Evolutionary conservation across 2,113 vertebrate genomes (phyloP).

Genomic region (Cygnus atratus): DNA sequence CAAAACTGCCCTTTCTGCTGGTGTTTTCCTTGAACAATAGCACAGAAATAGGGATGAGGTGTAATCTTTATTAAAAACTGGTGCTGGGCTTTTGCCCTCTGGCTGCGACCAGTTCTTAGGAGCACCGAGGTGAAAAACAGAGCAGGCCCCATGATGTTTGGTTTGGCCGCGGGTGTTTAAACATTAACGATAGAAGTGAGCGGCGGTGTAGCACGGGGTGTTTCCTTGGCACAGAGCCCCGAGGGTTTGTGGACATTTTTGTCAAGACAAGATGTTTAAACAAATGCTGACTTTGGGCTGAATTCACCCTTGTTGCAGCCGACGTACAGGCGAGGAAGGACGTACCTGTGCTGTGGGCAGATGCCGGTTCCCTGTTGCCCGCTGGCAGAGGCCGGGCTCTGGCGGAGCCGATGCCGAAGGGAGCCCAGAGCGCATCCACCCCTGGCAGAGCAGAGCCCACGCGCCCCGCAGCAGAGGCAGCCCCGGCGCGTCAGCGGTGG

Average conservation of each 20-base stretch:
- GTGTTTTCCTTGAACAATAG: neutral
- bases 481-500: fast-evolving
- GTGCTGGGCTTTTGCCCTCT: neutral
- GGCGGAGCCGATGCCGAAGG: neutral
- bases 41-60: neutral
- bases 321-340: neutral
- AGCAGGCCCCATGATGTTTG: neutral
- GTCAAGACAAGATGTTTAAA: neutral
- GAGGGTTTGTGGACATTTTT: neutral
- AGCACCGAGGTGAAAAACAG: neutral
- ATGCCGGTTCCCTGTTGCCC: neutral
- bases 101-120: neutral
- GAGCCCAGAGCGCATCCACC: fast-evolving
- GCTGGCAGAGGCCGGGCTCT: neutral
- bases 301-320: neutral
- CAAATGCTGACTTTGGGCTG: neutral
- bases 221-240: neutral
- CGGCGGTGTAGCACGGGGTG: neutral
- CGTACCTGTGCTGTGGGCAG: neutral
- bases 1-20: neutral
- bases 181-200: neutral
- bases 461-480: fast-evolving
- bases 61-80: neutral
- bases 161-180: neutral
- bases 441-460: neutral